phyloP scores from a whole-genome alignment of 2,113 vertebrate species.

The Pseudorectes ferrugineus region DNA sequence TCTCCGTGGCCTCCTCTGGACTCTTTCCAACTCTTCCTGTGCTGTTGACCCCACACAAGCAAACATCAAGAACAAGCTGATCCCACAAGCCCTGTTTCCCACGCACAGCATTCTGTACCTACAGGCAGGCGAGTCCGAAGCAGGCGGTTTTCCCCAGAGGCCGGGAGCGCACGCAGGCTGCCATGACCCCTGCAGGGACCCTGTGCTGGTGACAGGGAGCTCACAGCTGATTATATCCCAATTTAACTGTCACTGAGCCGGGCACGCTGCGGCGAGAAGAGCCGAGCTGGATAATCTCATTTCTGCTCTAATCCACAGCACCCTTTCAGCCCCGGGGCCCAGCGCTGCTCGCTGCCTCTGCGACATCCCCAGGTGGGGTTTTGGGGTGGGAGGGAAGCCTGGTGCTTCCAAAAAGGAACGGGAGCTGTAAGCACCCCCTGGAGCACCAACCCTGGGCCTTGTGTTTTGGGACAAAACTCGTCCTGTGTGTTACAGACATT shows the following conservation, averaged over 20 bases:
- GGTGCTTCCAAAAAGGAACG: not conserved
- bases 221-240: not conserved
- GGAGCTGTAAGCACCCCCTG: not conserved
- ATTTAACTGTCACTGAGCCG: not conserved
- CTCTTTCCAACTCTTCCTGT: not conserved
- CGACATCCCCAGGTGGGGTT: rapidly evolving
- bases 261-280: not conserved
- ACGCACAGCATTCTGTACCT: not conserved
- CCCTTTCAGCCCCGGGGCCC: not conserved
- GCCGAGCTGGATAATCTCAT: conserved; percentile 25
- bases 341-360: not conserved
- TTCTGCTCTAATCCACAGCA: conserved; percentile 4
- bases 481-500: not conserved
- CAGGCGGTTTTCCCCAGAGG: not conserved
- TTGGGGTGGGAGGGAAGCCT: not conserved
- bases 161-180: not conserved
- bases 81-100: rapidly evolving
- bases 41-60: rapidly evolving
- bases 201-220: rapidly evolving
- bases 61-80: not conserved
- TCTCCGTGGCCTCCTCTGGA: rapidly evolving
- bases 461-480: not conserved
- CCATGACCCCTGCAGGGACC: not conserved
- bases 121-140: conserved; percentile 10
- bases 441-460: not conserved